Evolutionary conservation across 1,140 invertebrate genomes (phyloP), one percentile per base, ranked within the genome.

Genomic region (Druon quercuslanigerum): DNA sequence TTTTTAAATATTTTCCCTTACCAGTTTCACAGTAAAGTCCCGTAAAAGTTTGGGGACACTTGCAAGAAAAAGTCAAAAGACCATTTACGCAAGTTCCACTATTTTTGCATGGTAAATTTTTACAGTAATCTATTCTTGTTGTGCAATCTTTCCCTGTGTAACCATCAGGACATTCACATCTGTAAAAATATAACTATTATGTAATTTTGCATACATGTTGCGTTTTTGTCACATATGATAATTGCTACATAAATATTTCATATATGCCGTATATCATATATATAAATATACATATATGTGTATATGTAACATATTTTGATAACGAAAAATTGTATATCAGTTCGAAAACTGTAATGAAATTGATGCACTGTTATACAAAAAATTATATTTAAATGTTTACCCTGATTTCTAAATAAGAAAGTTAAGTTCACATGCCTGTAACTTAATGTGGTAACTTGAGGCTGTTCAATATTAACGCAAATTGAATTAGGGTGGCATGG

Each of bases 51-150:
- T 86, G 77, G 40, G 80, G 71, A 80, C 92, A 93, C 7, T 77
- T 73, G 76, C 92, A 93, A 9, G 81, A 82, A 57, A 88, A 92
- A 86, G 85, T 85, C 17, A 9, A n/a, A 20, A 79, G 9, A 72
- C 83, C 78, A 74, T 88, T 90, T n/a, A 89, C 78, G 78, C 94
- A 95, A 7, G 85, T 91, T 0, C 91, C 93, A 51, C 89, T 90
- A 80, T 94, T 93, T 51, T 87, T 71, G 83, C 93, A 94, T 0
- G 92, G 92, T 50, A 82, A 81, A n/a, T 81, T 82, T 51, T 84
- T 78, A 75, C 95, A 96, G 74, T 94, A 91, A 87, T 96, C 84
- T 12, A 92, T 90, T 75, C 86, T 88, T 50, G 85, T 79, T 46
- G 82, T 80, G 72, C 92, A 93, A 71, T 90, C 86, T 17, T 82